These are phyloP conservation scores for Gandaritis pyraliata DNA, from an alignment of 2,888 invertebrate genomes.

Conservation along the genomic window DNA sequence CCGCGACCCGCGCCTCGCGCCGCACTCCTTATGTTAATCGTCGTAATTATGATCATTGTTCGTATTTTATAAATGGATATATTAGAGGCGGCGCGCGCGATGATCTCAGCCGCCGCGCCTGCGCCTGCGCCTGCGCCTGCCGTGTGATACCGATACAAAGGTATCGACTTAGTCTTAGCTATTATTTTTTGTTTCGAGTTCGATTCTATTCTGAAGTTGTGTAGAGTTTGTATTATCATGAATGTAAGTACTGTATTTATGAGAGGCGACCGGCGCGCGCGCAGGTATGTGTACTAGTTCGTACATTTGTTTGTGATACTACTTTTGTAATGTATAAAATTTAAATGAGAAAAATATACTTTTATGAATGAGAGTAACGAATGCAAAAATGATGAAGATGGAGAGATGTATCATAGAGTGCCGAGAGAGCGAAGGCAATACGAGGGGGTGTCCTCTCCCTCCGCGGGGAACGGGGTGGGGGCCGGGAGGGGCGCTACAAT, in stretches of 20 bases:
- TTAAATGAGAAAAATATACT: constrained; percentile 78
- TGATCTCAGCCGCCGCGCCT: constrained; percentile 80
- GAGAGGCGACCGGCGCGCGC: constrained; percentile 71
- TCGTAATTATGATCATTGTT: constrained; percentile 68
- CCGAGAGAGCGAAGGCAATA: constrained; percentile 62
- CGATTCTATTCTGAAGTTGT: constrained; percentile 81
- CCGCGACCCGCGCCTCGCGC: constrained; percentile 63
- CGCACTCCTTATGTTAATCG: constrained; percentile 67
- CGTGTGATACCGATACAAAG: constrained; percentile 74
- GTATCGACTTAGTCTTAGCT: constrained; percentile 79
- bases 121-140: constrained; percentile 72
- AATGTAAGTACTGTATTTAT: constrained; percentile 76
- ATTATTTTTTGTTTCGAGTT: constrained; percentile 82
- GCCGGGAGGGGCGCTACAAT: constrained; percentile 48
- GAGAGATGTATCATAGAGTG: constrained; percentile 62
- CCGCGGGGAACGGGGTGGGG: too few species aligned
- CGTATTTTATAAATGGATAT: constrained; percentile 65
- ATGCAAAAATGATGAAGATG: constrained; percentile 68
- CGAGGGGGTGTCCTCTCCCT: constrained; percentile 41
- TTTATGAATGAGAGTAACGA: constrained; percentile 75
- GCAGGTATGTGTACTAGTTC: constrained; percentile 80
- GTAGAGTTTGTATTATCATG: constrained; percentile 78
- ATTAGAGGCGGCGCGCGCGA: constrained; percentile 60
- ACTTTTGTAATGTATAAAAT: constrained; percentile 84
- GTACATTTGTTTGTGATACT: constrained; percentile 86